Conservation (phyloP, 1,140 invertebrate genomes). For the Drusus annulatus region DNA sequence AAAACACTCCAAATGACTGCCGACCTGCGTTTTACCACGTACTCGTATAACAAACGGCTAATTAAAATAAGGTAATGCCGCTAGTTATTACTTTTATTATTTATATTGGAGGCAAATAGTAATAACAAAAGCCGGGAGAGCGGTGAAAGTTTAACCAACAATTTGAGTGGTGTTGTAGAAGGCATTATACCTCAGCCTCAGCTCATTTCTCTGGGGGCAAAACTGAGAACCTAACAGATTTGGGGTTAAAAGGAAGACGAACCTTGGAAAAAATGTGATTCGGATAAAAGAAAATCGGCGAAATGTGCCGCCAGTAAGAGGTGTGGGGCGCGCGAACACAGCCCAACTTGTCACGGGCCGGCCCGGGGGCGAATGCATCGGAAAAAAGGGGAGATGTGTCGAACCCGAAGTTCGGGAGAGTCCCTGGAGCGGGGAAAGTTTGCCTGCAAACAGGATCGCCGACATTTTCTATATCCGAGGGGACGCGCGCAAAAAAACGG, state of each 20-base stretch:
- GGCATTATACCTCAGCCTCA: no score
- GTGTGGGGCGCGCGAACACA: background rate
- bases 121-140: no score
- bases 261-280: background rate
- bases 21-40: no score
- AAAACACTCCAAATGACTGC: no score
- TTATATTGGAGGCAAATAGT: no score
- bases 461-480: background rate
- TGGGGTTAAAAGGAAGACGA: background rate
- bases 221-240: background rate
- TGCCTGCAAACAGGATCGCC: slow-evolving; percentile 3
- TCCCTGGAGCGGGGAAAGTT: slow-evolving; percentile 22
- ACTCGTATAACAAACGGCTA: no score
- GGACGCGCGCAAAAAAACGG: background rate
- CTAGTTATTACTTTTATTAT: no score
- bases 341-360: background rate
- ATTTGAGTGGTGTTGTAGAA: no score
- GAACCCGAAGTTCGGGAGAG: background rate
- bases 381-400: slow-evolving; percentile 10
- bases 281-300: background rate
- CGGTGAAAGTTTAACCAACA: no score
- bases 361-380: slow-evolving; percentile 15
- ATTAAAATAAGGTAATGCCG: no score
- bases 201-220: background rate
- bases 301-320: background rate